phyloP scores from a whole-genome alignment of 1,140 invertebrate species.

The Brachionus angularis region DNA sequence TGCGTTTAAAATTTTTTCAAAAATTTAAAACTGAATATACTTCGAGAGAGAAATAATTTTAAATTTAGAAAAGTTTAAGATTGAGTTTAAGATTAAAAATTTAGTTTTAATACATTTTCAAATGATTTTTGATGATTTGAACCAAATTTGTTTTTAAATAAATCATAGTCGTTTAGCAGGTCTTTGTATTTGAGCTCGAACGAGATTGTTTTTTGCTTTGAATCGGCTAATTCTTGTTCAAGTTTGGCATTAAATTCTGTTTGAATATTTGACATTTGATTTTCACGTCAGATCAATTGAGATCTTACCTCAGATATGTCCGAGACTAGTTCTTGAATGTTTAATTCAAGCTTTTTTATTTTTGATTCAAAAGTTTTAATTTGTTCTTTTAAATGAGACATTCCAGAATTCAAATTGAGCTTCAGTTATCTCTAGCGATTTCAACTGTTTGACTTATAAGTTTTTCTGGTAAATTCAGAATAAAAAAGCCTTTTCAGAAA shows the following conservation, averaged over 20 bases:
- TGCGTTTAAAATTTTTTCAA: too few species aligned
- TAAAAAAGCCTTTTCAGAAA: too few species aligned
- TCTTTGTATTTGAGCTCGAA: slow-evolving; percentile 24
- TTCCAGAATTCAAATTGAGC: background rate
- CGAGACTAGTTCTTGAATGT: background rate
- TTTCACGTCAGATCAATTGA: background rate
- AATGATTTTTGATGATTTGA: background rate
- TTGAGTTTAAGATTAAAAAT: too few species aligned
- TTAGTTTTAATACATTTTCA: slow-evolving; percentile 21
- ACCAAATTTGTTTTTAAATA: background rate
- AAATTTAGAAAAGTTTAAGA: too few species aligned
- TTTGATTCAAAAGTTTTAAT: background rate
- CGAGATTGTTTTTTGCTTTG: background rate
- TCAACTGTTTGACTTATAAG: too few species aligned
- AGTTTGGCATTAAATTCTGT: background rate
- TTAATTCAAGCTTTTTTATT: slow-evolving; percentile 1
- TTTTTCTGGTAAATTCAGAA: too few species aligned
- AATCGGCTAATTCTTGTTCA: background rate
- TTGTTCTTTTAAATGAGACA: background rate
- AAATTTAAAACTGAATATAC: too few species aligned
- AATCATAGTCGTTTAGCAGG: background rate
- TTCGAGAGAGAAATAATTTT: too few species aligned
- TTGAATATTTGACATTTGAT: background rate
- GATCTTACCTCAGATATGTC: slow-evolving; percentile 4
- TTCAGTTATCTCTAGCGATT: slow-evolving; percentile 1